These are phyloP conservation scores for Fulmarus glacialis DNA, from an alignment of 2,113 vertebrate species.

Conservation along the genomic window DNA sequence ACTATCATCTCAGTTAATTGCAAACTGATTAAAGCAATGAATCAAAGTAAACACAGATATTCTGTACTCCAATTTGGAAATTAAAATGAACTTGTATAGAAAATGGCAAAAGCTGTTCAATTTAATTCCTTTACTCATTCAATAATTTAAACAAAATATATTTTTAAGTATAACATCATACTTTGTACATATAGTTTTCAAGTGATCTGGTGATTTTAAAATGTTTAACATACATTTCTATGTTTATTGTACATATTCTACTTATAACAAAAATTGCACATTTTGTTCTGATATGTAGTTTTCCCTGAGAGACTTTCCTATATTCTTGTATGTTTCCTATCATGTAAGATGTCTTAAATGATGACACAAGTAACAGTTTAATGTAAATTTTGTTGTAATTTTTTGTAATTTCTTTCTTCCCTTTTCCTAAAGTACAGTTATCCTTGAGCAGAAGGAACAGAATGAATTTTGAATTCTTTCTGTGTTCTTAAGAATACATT, in stretches of 20 bases:
- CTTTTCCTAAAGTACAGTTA: neutral
- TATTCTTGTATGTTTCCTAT: neutral
- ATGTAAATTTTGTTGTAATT: neutral
- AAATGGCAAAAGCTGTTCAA: neutral
- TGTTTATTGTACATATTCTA: neutral
- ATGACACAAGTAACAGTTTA: neutral
- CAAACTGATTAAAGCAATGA: neutral
- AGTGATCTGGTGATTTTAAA: neutral
- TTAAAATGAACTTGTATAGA: neutral
- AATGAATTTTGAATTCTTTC: slow-evolving; percentile 12
- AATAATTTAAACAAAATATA: neutral
- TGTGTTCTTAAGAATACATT: neutral
- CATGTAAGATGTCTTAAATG: neutral
- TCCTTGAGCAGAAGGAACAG: neutral
- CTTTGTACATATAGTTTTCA: neutral
- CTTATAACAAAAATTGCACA: neutral
- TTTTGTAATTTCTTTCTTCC: neutral
- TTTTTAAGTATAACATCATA: neutral
- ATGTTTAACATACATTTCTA: neutral
- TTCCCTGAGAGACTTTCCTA: neutral
- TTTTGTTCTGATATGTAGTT: neutral
- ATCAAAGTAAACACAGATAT: neutral
- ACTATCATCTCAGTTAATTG: neutral
- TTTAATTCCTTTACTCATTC: neutral
- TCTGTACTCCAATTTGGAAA: neutral